These are phyloP conservation scores for Haliclona indistincta DNA, from an alignment of 37 sponge, comb jelly and placozoan species.

Conservation along the genomic window DNA sequence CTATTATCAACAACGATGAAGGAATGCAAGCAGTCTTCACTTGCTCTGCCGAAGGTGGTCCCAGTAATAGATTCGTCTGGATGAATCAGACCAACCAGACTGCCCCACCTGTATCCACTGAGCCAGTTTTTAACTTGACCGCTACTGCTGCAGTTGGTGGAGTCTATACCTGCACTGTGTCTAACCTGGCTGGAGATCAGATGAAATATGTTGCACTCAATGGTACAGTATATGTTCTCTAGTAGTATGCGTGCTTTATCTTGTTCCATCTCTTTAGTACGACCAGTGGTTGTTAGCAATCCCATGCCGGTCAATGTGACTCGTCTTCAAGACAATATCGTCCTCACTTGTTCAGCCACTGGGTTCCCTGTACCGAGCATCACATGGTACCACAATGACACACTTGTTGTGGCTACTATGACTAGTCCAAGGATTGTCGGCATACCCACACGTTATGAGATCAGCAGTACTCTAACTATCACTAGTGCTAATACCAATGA, in stretches of 20 bases:
- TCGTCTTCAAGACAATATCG: background rate
- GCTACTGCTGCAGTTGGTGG: conserved; percentile 54
- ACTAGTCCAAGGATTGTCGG: background rate
- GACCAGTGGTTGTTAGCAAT: conserved; percentile 1
- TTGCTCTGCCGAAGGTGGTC: conserved; percentile 51
- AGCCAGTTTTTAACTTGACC: background rate
- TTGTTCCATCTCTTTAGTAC: too few species aligned
- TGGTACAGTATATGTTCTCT: background rate
- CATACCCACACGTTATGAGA: background rate
- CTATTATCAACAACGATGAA: background rate
- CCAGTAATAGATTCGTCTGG: conserved; percentile 49
- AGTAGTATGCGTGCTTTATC: too few species aligned
- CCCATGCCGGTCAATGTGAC: conserved; percentile 18
- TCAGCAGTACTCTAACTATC: conserved; percentile 36
- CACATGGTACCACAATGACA: conserved; percentile 60
- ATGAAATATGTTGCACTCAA: background rate
- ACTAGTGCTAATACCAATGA: conserved; percentile 26
- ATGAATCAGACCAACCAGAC: conserved; percentile 2
- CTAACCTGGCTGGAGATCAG: conserved; percentile 52
- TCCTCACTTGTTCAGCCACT: conserved; percentile 41
- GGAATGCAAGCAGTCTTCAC: background rate
- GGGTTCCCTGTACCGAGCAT: conserved; percentile 50
- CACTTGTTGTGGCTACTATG: background rate
- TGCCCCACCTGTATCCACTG: background rate
- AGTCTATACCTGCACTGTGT: conserved; percentile 52